A percentile compares a stretch with the other conserved stretches of the same genome.
These are phyloP conservation scores for Micromussa lordhowensis DNA, from an alignment of 92 coral and sea anemone genomes.

Conservation along the genomic window DNA sequence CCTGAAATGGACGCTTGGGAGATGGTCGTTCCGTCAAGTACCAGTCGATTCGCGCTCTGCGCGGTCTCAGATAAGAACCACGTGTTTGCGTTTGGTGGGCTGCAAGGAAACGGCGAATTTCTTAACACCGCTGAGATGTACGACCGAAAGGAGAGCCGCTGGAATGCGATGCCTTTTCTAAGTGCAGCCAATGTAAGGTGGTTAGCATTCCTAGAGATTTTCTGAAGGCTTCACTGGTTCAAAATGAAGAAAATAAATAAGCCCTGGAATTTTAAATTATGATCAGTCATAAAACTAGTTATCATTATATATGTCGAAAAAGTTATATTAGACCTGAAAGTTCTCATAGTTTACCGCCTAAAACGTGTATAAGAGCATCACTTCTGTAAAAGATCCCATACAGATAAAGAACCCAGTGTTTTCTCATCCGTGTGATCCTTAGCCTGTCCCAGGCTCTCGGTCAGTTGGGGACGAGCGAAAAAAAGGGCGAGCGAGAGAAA, in stretches of 20 bases:
- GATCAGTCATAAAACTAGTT: neutral
- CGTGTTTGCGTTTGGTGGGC: slow-evolving; percentile 60
- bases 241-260: neutral
- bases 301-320: neutral
- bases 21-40: slow-evolving; percentile 46
- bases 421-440: too few relatives aligned
- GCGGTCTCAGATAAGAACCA: slow-evolving; percentile 53
- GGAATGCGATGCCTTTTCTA: slow-evolving; percentile 54
- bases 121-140: slow-evolving; percentile 69
- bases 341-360: too few relatives aligned
- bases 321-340: too few relatives aligned
- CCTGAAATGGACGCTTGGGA: slow-evolving; percentile 76
- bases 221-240: neutral
- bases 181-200: slow-evolving; percentile 29
- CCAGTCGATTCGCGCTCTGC: slow-evolving; percentile 63
- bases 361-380: too few relatives aligned
- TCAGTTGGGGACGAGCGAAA: too few relatives aligned
- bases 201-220: slow-evolving; percentile 10
- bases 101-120: slow-evolving; percentile 60
- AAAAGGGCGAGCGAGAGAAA: too few relatives aligned
- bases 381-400: too few relatives aligned
- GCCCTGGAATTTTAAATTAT: neutral
- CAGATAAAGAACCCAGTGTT: too few relatives aligned
- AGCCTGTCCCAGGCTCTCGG: too few relatives aligned
- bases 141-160: slow-evolving; percentile 49